Evolutionary conservation across 2,113 vertebrate species (phyloP).

Genomic region (Aleadryas rufinucha): DNA sequence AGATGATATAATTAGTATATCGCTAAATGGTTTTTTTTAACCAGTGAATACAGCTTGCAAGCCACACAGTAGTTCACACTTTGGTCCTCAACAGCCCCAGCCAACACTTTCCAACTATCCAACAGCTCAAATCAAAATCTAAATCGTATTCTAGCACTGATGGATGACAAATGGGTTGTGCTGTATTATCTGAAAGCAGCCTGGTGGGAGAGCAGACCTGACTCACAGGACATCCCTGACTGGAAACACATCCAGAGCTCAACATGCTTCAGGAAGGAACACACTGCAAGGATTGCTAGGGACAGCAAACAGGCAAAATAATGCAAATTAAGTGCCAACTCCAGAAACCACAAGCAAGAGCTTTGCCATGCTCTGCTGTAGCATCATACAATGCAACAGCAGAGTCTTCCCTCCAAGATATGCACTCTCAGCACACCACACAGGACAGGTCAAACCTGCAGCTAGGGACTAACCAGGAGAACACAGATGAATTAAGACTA

Average conservation of each 20-base stretch:
- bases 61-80: accelerated
- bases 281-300: background rate
- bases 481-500: background rate
- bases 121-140: background rate
- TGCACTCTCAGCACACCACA: background rate
- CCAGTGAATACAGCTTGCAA: background rate
- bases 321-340: background rate
- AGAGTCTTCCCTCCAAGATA: background rate
- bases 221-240: background rate
- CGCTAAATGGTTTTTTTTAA: accelerated
- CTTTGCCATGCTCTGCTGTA: background rate
- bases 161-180: background rate
- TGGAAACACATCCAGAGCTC: background rate
- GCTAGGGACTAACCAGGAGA: background rate
- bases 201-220: background rate
- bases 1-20: background rate
- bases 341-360: background rate
- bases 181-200: background rate
- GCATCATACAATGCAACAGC: accelerated
- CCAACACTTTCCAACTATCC: background rate
- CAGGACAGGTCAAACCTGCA: background rate
- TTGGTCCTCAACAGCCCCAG: background rate
- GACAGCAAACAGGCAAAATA: background rate
- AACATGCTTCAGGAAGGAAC: background rate
- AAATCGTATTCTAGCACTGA: background rate